Conservation (phyloP, 2,113 vertebrate genomes). For the Cavia aperea region DNA sequence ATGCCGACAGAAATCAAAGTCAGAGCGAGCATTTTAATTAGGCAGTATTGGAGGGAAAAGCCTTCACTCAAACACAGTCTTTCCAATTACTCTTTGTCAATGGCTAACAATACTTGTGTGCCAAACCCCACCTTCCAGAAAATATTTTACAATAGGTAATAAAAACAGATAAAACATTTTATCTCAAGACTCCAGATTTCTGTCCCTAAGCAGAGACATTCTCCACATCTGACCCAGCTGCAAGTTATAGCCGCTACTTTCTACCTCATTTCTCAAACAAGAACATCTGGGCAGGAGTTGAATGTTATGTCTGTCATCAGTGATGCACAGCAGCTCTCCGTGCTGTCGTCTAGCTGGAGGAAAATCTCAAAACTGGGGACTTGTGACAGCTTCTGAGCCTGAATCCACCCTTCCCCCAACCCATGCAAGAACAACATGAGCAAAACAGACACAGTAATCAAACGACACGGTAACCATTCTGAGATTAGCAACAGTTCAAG, state of each 20-base stretch:
- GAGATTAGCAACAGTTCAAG: background rate
- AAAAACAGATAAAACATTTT: fast-evolving
- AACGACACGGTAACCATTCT: background rate
- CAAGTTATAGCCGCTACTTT: fast-evolving
- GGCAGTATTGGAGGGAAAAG: background rate
- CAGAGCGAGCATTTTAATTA: fast-evolving
- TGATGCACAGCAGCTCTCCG: fast-evolving
- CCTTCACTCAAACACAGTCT: fast-evolving
- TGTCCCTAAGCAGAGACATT: fast-evolving
- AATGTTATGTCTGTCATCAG: background rate
- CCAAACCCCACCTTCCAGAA: background rate
- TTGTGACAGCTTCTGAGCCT: background rate
- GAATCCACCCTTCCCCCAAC: background rate
- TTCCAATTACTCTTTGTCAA: background rate
- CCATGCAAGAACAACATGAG: background rate
- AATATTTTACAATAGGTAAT: background rate
- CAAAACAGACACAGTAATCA: fast-evolving
- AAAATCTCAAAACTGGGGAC: background rate
- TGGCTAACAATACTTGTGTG: fast-evolving
- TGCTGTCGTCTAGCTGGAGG: background rate
- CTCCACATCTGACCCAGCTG: background rate
- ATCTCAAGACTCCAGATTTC: background rate
- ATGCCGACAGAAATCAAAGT: background rate
- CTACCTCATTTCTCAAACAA: too few species aligned
- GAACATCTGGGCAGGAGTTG: background rate